Base-by-base conservation (phyloP, 2,113 vertebrate genomes). In the Nanorana parkeri region DNA sequence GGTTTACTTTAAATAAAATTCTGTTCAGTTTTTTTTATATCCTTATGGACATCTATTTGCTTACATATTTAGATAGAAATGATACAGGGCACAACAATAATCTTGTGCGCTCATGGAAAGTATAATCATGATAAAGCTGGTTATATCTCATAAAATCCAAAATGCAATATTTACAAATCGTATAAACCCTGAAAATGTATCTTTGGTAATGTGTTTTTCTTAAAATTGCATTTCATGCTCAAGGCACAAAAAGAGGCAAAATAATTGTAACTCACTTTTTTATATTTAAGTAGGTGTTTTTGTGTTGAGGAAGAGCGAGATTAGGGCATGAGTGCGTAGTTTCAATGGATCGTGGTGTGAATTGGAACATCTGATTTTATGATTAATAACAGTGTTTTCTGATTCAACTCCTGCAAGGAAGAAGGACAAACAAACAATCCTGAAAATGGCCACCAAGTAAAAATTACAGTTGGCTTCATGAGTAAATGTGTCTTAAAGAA, bases 161-260 rank as follows among this genome's bases (percentile, higher is more conserved):
- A 24, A 63, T 55, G 76, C 76, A 64, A 67, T 78, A 67, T 52
- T 78, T 66, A 68, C 66, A 79, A 68, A 79, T 47, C 21, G 66
- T 19, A 47, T 47, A 68, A 68, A 28, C 36, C 51, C 54, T 56
- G 54, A 69, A 51, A 20, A 23, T n/a, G 13, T 68, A 55, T 79
- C 55, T 68, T 28, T 16, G 36, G 29, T 52, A 81, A 81, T 47
- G 58, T 29, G 16, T 32, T 73, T 81, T 64, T 81, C 24, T 54
- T 81, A 28, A 61, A 81, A 73, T 81, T 73, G 78, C 41, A 72
- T 81, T 81, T 81, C 28, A n/a, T 64, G 56, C 78, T 73, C 24
- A 51, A 29, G 78, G 68, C 68, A 32, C 69, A 56, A 71, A 71
- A 20, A 47, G n/a, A 47, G 41, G 41, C 41, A 10, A 47, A 47